Evolutionary conservation across 2,888 invertebrate genomes (phyloP).

Genomic region (Andrena dorsata): DNA sequence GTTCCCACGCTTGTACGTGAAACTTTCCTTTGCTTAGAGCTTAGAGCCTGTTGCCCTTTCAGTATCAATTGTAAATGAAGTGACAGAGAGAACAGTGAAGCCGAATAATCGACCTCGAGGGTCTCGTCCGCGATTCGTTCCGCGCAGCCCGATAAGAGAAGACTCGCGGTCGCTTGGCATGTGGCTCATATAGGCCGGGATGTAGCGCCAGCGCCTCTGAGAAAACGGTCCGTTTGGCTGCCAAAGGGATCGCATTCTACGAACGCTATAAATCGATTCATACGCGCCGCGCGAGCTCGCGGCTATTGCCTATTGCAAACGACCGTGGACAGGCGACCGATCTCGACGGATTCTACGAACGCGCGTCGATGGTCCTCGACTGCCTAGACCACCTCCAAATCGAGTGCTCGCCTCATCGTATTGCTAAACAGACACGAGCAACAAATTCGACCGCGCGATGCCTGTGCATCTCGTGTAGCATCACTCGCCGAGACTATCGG

Average conservation of each 20-base stretch:
- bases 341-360: constrained; percentile 62
- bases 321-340: constrained; percentile 25
- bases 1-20: constrained; percentile 21
- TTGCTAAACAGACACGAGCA: constrained; percentile 43
- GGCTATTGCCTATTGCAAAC: constrained; percentile 47
- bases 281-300: constrained; percentile 38
- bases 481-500: no score
- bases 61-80: neutral
- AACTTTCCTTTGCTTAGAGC: constrained; percentile 4
- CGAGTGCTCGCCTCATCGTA: constrained; percentile 35
- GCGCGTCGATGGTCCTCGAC: neutral
- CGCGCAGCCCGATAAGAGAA: constrained; percentile 18
- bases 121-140: constrained; percentile 39
- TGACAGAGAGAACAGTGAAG: neutral
- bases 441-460: neutral
- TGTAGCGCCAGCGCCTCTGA: constrained; percentile 79
- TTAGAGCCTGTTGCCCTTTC: no score
- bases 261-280: constrained; percentile 76
- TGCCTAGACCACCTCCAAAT: constrained; percentile 39
- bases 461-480: no score
- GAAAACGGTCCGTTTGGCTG: constrained; percentile 75
- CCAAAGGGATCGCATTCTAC: constrained; percentile 80
- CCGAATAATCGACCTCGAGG: constrained; percentile 2
- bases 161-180: constrained; percentile 71
- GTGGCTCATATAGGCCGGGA: constrained; percentile 75